Conservation (phyloP, 2,888 invertebrate species). For the Cataglyphis rosenhaueri region DNA sequence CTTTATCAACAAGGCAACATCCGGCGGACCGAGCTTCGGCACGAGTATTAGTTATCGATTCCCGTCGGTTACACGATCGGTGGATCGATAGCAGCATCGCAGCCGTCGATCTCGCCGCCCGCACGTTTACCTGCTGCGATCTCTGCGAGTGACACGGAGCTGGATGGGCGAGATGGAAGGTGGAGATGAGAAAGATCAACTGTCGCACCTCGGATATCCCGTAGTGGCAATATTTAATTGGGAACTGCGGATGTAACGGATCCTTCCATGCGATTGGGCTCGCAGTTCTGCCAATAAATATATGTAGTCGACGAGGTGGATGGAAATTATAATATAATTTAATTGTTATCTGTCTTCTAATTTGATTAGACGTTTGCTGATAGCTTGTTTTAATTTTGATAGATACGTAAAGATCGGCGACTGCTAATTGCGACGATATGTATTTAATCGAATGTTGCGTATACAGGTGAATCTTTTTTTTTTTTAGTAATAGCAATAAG, state of each 20-base stretch:
- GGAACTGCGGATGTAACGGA: constrained; percentile 30
- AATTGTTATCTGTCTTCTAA: not conserved
- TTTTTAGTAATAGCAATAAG: too few relatives aligned
- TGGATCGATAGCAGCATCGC: constrained; percentile 37
- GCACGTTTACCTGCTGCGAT: constrained; percentile 46
- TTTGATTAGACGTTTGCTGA: not conserved
- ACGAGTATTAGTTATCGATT: constrained; percentile 79
- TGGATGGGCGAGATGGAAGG: constrained; percentile 17
- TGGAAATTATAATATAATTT: constrained; percentile 7
- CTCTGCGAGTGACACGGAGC: constrained; percentile 53
- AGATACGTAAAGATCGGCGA: not conserved
- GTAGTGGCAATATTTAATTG: constrained; percentile 50
- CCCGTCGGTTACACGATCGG: constrained; percentile 60
- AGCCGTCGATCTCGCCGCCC: constrained; percentile 24
- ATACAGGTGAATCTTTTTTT: not conserved
- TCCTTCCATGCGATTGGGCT: not conserved
- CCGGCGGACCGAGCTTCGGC: constrained; percentile 59
- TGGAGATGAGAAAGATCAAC: constrained; percentile 53
- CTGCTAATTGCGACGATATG: not conserved
- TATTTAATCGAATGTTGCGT: not conserved
- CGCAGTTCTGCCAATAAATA: constrained; percentile 15
- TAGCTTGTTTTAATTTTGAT: not conserved
- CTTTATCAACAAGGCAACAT: constrained; percentile 75
- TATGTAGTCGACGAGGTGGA: not conserved
- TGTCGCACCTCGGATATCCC: constrained; percentile 47